Conservation (phyloP, 2,113 vertebrate genomes). For the Formicarius rufipectus region DNA sequence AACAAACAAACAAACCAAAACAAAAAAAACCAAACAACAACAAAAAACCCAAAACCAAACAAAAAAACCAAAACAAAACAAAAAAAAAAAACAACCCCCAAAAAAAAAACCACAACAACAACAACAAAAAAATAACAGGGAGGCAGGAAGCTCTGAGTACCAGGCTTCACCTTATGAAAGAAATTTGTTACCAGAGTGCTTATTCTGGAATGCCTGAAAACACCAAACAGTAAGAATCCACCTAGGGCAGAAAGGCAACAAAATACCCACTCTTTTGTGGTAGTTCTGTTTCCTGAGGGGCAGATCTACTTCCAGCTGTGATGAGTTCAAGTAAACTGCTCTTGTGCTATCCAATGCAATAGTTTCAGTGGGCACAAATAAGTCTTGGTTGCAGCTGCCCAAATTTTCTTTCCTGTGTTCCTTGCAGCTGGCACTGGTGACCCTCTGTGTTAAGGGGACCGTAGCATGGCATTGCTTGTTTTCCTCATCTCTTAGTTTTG, state of each 20-base stretch:
- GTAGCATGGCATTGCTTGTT: not conserved
- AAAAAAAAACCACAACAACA: too few relatives aligned
- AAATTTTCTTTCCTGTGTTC: not conserved
- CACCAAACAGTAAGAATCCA: not conserved
- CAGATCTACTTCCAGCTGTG: not conserved
- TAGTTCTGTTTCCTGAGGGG: not conserved
- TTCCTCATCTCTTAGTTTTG: not conserved
- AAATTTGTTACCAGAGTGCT: not conserved
- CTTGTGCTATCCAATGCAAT: not conserved
- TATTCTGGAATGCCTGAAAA: not conserved
- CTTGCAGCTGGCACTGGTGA: not conserved
- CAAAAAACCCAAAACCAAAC: too few relatives aligned
- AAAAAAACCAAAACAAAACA: too few relatives aligned
- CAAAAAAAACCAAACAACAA: too few relatives aligned
- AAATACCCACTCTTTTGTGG: accelerated
- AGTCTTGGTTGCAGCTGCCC: not conserved
- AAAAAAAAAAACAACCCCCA: too few relatives aligned
- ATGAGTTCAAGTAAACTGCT: not conserved
- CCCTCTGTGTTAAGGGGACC: accelerated
- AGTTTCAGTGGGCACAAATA: not conserved
- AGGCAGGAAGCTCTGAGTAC: not conserved
- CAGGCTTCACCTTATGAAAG: not conserved
- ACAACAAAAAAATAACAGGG: not conserved
- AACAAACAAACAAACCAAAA: too few relatives aligned
- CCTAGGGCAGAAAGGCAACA: not conserved